Evolutionary conservation across 1,140 invertebrate genomes (phyloP).

Genomic region (Lycorma delicatula): DNA sequence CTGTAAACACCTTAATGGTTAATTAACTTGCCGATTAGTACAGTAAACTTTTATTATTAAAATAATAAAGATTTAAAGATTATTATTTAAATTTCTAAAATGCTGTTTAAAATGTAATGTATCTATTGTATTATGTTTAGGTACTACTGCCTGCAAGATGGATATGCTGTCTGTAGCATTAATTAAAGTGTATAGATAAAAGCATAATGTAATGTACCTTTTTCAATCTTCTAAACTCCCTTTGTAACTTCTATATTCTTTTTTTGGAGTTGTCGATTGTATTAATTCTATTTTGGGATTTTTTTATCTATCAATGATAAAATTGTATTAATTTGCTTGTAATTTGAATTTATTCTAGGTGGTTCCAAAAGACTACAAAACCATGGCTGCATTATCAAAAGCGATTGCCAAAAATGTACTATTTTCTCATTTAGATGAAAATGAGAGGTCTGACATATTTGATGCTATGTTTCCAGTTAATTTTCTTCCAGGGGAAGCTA

Average conservation of each 20-base stretch:
- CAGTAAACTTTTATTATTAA: background rate
- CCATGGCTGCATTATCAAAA: slow-evolving; percentile 97
- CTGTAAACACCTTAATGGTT: no score
- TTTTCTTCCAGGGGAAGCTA: slow-evolving; percentile 87
- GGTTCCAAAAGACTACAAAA: slow-evolving; percentile 99
- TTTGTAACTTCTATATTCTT: no score
- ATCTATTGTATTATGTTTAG: background rate
- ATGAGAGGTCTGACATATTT: slow-evolving; percentile 90
- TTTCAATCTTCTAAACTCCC: no score
- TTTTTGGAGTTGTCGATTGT: no score
- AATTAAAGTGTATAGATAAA: no score
- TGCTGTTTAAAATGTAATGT: background rate
- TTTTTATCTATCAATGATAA: no score
- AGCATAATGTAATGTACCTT: no score
- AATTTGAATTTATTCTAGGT: slow-evolving; percentile 45
- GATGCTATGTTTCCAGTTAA: slow-evolving; percentile 98
- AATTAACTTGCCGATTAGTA: no score
- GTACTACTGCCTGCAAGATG: background rate
- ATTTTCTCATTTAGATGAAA: slow-evolving; percentile 96
- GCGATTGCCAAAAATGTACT: slow-evolving; percentile 98
- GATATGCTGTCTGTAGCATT: no score
- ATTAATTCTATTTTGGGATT: no score
- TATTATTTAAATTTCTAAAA: background rate
- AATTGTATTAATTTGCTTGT: background rate
- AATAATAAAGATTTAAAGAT: background rate